Base-by-base conservation (phyloP, 2,113 vertebrate species). In the Mirza zaza region DNA sequence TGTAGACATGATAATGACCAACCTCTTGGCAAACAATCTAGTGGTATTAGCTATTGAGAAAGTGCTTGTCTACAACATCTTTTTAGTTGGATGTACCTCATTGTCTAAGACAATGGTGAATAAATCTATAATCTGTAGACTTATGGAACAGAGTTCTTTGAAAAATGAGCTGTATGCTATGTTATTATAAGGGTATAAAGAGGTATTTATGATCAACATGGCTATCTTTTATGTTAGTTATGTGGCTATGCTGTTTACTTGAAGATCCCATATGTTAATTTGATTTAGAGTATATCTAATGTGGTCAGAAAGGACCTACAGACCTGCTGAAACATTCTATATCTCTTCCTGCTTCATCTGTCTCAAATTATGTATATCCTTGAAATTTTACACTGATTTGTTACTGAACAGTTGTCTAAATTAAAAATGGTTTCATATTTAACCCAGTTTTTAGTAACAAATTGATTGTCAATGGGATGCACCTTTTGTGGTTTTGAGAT, bases 161-260 rank as follows among this genome's bases (percentile, higher is more conserved):
- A 70, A 45, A 87, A 79, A 2, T 27, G 6, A 9, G 1, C 1
- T 29, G 2, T 34, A n/a, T 50, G n/a, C 4, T 70, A 55, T 5
- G 2, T 42, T 23, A 39, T 89, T 12, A 17, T 21, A 45, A 27
- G 21, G n/a, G 1, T 18, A 27, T 36, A 52, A 65, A n/a, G 87
- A 82, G n/a, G 50, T 23, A n/a, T n/a, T 79, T 79, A 18, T 11
- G 17, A 63, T 7, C 4, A 55, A 34, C 1, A 12, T 29, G 18
- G 27, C 27, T 63, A 20, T 71, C 12, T 83, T 68, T 5, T 50
- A 13, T 23, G 11, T 87, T 75, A 68, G 12, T 68, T 61, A 36
- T 23, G 1, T 8, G 29, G 3, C 0, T 8, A 6, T 48, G 50
- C 0, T 68, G 8, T 59, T 55, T 25, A 32, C 23, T n/a, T 20